A percentile compares a stretch with the other conserved stretches of the same genome.
Conservation (phyloP, 2,888 invertebrate genomes). For the Folsomia candida region DNA sequence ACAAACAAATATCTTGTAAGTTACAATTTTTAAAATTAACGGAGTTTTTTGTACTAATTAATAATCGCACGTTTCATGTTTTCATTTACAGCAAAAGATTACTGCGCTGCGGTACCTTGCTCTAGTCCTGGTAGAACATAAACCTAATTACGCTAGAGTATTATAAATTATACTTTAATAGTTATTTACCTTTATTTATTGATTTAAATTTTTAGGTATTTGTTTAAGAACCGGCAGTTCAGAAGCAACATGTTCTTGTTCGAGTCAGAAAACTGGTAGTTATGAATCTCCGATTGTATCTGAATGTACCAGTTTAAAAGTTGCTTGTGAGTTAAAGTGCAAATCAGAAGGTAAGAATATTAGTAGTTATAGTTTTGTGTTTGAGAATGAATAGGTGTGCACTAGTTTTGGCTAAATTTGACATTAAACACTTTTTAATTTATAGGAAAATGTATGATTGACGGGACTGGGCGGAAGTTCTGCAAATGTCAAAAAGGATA, state of each 20-base stretch:
- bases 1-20: slow-evolving; percentile 58
- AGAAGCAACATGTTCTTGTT: slow-evolving; percentile 47
- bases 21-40: neutral
- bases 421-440: slow-evolving; percentile 53
- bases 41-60: neutral
- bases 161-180: too few species aligned
- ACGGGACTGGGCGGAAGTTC: slow-evolving; percentile 51
- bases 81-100: neutral
- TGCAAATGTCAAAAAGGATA: slow-evolving; percentile 60
- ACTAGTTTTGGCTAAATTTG: slow-evolving; percentile 61
- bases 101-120: slow-evolving; percentile 6
- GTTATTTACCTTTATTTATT: neutral
- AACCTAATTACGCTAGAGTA: too few species aligned
- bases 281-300: neutral
- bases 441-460: slow-evolving; percentile 61
- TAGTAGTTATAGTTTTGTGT: too few species aligned
- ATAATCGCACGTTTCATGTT: neutral
- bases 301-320: slow-evolving; percentile 45
- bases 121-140: neutral
- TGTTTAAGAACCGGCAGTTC: slow-evolving; percentile 48
- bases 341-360: slow-evolving; percentile 26
- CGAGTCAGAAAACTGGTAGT: slow-evolving; percentile 33
- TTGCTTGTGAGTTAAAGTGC: slow-evolving; percentile 31
- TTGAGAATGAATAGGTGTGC: too few species aligned
- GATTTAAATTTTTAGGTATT: slow-evolving; percentile 33